Evolutionary conservation across 2,113 vertebrate species (phyloP).

Genomic region (Coryphaenoides rupestris): DNA sequence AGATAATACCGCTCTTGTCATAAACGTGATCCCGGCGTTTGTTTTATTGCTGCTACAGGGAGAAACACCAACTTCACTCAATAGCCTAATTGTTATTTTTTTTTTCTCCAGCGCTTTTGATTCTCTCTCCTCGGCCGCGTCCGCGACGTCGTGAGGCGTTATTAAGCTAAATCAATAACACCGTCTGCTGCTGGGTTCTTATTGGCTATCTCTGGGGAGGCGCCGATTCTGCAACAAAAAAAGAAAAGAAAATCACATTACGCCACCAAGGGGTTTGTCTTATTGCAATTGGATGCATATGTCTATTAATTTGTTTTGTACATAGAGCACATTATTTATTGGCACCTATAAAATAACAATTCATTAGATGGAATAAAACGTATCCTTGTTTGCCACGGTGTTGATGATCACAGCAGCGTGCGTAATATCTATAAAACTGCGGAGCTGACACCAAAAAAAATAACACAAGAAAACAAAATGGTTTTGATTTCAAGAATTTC

Average conservation of each 20-base stretch:
- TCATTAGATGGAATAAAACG: slow-evolving; percentile 37
- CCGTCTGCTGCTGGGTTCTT: slow-evolving; percentile 58
- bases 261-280: slow-evolving; percentile 39
- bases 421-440: no score
- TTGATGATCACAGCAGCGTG: slow-evolving; percentile 5
- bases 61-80: slow-evolving; percentile 78
- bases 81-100: slow-evolving; percentile 74
- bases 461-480: neutral
- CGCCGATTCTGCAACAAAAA: slow-evolving; percentile 43
- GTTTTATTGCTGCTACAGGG: slow-evolving; percentile 81
- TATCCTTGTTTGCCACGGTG: slow-evolving; percentile 23
- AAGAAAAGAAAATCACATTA: slow-evolving; percentile 23
- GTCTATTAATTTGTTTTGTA: slow-evolving; percentile 32
- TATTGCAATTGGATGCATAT: slow-evolving; percentile 41
- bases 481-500: neutral
- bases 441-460: no score
- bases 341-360: slow-evolving; percentile 29
- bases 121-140: slow-evolving; percentile 43
- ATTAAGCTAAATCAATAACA: slow-evolving; percentile 66
- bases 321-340: slow-evolving; percentile 47
- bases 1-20: slow-evolving; percentile 74
- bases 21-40: slow-evolving; percentile 82
- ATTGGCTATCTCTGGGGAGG: slow-evolving; percentile 53
- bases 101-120: slow-evolving; percentile 43
- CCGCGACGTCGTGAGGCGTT: slow-evolving; percentile 57